These are phyloP conservation scores for Spongilla lacustris DNA, from an alignment of 37 sponge, comb jelly and placozoan species.

Conservation along the genomic window DNA sequence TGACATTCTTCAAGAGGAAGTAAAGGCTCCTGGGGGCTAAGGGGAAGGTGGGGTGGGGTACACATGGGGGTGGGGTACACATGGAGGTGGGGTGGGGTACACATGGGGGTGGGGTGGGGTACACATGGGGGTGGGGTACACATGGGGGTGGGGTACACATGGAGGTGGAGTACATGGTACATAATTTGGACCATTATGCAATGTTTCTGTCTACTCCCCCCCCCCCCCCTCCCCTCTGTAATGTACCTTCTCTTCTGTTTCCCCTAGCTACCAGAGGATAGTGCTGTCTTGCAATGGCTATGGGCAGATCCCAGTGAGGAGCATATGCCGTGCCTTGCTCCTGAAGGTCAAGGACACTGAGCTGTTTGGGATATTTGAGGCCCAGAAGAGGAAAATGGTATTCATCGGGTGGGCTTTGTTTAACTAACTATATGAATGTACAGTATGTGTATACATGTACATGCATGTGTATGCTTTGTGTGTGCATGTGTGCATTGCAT, in stretches of 20 bases:
- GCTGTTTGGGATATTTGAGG: not conserved
- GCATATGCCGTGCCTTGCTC: not conserved
- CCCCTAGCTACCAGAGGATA: constrained; percentile 46
- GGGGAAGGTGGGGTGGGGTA: too few relatives aligned
- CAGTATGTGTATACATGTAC: constrained; percentile 2
- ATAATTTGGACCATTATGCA: too few relatives aligned
- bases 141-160: too few relatives aligned
- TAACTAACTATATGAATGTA: not conserved
- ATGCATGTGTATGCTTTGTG: constrained; percentile 49
- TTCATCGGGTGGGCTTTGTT: not conserved
- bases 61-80: too few relatives aligned
- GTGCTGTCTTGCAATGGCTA: constrained; percentile 50
- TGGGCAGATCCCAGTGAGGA: constrained; percentile 59
- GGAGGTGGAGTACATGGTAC: too few relatives aligned
- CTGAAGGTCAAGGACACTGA: constrained; percentile 10
- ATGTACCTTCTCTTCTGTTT: too few relatives aligned
- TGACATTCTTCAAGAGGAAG: constrained; percentile 32
- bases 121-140: too few relatives aligned
- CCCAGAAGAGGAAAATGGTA: constrained; percentile 5
- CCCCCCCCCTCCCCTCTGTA: too few relatives aligned
- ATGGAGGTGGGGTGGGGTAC: too few relatives aligned
- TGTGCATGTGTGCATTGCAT: constrained; percentile 33
- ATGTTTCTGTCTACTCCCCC: too few relatives aligned
- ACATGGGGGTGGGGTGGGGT: too few relatives aligned
- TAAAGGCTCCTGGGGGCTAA: constrained; percentile 20